Evolutionary conservation across 2,888 invertebrate species (phyloP).

Genomic region (Phytoseiulus persimilis): DNA sequence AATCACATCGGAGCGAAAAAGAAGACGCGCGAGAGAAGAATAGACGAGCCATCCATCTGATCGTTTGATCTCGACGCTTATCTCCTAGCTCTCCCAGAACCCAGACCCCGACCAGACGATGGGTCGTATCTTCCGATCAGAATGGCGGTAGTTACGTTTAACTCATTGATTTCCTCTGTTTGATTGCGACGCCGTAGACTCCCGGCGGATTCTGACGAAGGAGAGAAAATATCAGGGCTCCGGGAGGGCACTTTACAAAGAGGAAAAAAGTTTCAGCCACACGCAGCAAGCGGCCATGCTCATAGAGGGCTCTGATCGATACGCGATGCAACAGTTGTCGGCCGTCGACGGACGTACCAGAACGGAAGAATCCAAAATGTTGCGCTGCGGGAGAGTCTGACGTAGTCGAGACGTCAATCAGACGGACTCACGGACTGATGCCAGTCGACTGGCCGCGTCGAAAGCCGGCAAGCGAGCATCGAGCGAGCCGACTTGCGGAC

Average conservation of each 20-base stretch:
- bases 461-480: not conserved
- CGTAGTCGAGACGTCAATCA: not conserved
- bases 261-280: not conserved
- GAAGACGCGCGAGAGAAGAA: not conserved
- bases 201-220: not conserved
- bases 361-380: not conserved
- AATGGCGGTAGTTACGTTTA: constrained; percentile 5
- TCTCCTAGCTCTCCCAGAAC: not conserved
- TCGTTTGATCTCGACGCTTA: not conserved
- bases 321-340: not conserved
- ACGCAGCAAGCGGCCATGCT: not conserved
- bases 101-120: not conserved
- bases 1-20: not conserved
- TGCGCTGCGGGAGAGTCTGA: constrained; percentile 5
- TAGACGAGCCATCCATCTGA: not conserved
- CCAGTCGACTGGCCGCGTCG: not conserved
- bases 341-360: not conserved
- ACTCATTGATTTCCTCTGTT: not conserved
- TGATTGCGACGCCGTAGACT: not conserved
- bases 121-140: not conserved
- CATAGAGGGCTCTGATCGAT: not conserved
- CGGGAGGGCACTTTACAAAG: not conserved
- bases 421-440: not conserved
- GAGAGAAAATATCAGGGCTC: too few relatives aligned
- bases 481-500: not conserved